A percentile compares a stretch with the other conserved stretches of the same genome.
Conservation (phyloP, 2,113 vertebrate species). For the Etheostoma cragini region DNA sequence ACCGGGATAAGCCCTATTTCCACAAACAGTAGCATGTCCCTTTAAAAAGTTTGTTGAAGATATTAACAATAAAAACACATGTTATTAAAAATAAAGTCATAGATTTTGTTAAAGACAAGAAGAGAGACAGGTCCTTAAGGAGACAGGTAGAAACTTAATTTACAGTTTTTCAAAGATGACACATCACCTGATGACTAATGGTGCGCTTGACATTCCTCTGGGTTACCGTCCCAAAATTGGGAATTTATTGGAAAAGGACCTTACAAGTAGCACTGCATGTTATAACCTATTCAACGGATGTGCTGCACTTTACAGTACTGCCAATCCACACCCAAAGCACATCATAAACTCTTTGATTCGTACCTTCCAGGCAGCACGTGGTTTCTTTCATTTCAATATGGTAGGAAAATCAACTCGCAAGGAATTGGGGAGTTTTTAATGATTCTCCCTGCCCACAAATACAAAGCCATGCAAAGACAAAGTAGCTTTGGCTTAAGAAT, state of each 20-base stretch:
- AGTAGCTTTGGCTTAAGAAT: not conserved
- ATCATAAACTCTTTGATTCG: conserved; percentile 28
- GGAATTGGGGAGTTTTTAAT: not conserved
- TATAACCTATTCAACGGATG: not conserved
- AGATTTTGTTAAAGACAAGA: too few relatives aligned
- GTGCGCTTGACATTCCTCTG: not conserved
- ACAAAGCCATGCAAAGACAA: not conserved
- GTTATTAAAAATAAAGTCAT: not conserved
- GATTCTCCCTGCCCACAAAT: not conserved
- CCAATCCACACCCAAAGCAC: not conserved
- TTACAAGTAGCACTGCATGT: conserved; percentile 7
- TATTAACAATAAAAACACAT: not conserved
- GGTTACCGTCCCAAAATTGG: not conserved
- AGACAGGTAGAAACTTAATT: not conserved
- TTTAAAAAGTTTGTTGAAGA: not conserved
- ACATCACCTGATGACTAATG: not conserved
- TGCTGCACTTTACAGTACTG: not conserved
- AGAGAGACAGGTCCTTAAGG: not conserved
- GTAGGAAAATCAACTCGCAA: conserved; percentile 21
- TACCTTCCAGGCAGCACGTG: not conserved
- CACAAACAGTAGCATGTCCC: too few relatives aligned
- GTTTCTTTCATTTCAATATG: conserved; percentile 26
- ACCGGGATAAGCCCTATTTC: too few relatives aligned
- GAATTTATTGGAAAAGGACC: not conserved
- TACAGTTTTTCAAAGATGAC: not conserved